Conservation (phyloP, 2,113 vertebrate genomes). For the Cyphomyrus discorhynchus region DNA sequence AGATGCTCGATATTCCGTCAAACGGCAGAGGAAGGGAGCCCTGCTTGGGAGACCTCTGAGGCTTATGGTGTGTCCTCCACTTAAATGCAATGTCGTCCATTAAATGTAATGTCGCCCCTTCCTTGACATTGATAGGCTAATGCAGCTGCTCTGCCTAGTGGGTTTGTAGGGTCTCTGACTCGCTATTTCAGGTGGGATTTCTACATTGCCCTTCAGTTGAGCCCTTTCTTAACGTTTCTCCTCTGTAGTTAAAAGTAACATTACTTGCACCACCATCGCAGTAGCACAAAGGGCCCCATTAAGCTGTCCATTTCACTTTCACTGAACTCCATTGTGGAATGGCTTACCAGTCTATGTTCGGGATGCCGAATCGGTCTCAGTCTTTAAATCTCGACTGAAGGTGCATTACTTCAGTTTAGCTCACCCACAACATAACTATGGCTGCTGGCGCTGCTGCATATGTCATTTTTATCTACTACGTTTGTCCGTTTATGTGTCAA, state of each 20-base stretch:
- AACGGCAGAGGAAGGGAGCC: background rate
- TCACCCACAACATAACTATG: too few species aligned
- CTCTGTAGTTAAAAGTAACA: background rate
- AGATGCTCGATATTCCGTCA: background rate
- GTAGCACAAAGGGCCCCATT: background rate
- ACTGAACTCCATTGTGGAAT: too few species aligned
- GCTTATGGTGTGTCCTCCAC: background rate
- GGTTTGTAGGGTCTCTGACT: background rate
- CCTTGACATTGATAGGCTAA: background rate
- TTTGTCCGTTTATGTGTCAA: too few species aligned
- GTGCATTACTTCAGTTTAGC: too few species aligned
- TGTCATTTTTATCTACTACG: too few species aligned
- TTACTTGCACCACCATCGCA: background rate
- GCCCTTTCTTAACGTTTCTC: background rate
- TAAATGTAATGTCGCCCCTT: background rate
- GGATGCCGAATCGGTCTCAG: too few species aligned
- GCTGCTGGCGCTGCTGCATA: too few species aligned
- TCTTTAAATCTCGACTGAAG: too few species aligned
- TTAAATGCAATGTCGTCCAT: constrained; percentile 1
- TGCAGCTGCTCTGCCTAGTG: background rate
- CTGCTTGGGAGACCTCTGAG: background rate
- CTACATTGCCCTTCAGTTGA: background rate
- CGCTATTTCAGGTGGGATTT: background rate
- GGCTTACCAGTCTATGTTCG: too few species aligned
- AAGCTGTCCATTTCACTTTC: background rate